Conservation (phyloP, 2,113 vertebrate species). For the Gallinago jamesoni region DNA sequence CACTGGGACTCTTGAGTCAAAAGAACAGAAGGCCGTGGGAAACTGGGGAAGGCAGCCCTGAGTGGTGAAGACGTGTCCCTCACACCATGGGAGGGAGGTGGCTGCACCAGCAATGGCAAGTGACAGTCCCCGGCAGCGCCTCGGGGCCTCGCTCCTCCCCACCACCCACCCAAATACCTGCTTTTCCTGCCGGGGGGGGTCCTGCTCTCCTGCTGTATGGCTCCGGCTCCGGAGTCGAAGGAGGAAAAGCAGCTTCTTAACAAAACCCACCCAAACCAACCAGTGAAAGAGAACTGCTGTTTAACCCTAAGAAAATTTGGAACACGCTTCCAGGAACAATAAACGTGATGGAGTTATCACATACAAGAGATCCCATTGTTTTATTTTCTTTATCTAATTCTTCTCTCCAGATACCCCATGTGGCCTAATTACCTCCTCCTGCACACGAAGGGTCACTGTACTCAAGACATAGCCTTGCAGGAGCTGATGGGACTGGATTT, state of each 20-base stretch:
- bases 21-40: background rate
- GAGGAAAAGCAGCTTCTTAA: background rate
- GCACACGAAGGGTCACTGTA: background rate
- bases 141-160: background rate
- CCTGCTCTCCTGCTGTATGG: fast-evolving
- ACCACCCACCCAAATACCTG: background rate
- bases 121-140: background rate
- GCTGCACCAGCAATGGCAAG: background rate
- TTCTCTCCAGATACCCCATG: background rate
- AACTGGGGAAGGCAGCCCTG: background rate
- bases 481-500: background rate
- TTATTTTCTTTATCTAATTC: background rate
- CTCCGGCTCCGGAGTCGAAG: background rate
- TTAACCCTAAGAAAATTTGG: background rate
- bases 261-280: fast-evolving
- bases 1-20: background rate
- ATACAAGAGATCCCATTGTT: fast-evolving
- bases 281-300: background rate
- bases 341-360: background rate
- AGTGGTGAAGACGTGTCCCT: background rate
- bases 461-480: background rate
- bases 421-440: background rate
- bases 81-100: background rate
- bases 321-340: background rate
- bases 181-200: fast-evolving